Conservation (phyloP, 2,888 invertebrate genomes). For the Mamestra brassicae region DNA sequence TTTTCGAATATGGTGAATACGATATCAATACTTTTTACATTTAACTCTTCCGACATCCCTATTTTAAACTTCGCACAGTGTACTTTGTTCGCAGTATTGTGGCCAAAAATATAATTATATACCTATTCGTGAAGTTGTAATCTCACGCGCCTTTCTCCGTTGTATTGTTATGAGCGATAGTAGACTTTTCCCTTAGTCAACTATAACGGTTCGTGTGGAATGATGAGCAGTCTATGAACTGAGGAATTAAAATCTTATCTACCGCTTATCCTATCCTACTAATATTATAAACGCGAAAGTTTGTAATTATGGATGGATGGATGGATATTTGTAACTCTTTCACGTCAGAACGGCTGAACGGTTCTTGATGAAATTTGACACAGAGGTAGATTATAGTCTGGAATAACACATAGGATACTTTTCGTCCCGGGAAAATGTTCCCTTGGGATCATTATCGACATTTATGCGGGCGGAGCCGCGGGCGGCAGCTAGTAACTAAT, state of each 20-base stretch:
- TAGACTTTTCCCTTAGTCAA: slow-evolving; percentile 27
- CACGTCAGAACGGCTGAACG: neutral
- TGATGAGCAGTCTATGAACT: slow-evolving; percentile 27
- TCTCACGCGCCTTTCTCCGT: slow-evolving; percentile 30
- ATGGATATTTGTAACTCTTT: neutral
- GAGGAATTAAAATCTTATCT: neutral
- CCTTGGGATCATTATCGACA: too few species aligned
- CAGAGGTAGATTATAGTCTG: neutral
- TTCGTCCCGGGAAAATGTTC: neutral
- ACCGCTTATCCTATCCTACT: neutral
- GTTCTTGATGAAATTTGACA: neutral
- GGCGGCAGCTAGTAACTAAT: too few species aligned
- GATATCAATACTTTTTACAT: neutral
- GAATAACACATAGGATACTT: neutral
- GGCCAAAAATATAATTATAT: slow-evolving; percentile 55
- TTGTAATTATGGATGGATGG: neutral
- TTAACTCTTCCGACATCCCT: neutral
- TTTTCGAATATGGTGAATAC: neutral
- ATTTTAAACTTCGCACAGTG: slow-evolving; percentile 37
- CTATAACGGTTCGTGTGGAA: slow-evolving; percentile 11
- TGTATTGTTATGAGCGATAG: slow-evolving; percentile 33
- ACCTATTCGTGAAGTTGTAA: slow-evolving; percentile 38
- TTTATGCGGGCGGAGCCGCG: too few species aligned
- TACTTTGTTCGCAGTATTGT: slow-evolving; percentile 24
- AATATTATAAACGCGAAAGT: neutral